Evolutionary conservation across 2,797 vertebrate genomes (phyloP).

Genomic region (Triplophysa yarkandensis): DNA sequence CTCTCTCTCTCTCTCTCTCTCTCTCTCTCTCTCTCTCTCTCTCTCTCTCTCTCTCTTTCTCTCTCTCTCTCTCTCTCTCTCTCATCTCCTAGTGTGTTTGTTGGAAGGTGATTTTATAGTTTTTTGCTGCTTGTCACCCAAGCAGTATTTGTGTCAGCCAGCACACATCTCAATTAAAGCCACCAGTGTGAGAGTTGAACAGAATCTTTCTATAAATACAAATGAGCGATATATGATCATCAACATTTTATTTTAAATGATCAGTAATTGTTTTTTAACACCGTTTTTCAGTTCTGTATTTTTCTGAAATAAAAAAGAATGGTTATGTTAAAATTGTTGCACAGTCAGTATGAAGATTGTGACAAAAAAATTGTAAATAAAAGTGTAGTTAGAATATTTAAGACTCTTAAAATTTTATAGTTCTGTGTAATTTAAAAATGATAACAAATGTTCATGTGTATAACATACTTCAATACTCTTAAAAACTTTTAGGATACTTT

Average conservation of each 20-base stretch:
- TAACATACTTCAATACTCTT: too few species aligned
- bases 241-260: constrained; percentile 27
- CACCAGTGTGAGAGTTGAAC: constrained; percentile 45
- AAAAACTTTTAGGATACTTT: too few species aligned
- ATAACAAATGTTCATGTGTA: not conserved
- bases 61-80: constrained; percentile 10
- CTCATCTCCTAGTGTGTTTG: constrained; percentile 42
- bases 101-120: constrained; percentile 57
- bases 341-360: not conserved
- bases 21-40: constrained; percentile 9
- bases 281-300: constrained; percentile 3
- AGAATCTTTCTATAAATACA: constrained; percentile 26
- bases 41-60: constrained; percentile 11
- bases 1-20: constrained; percentile 10
- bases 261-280: constrained; percentile 26
- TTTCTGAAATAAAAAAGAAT: constrained; percentile 20
- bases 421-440: not conserved
- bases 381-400: too few species aligned
- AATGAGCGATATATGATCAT: constrained; percentile 23
- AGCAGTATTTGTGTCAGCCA: constrained; percentile 53
- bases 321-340: not conserved
- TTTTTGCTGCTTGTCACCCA: constrained; percentile 51
- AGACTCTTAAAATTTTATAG: not conserved
- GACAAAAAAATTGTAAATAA: constrained; percentile 1
- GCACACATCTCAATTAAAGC: constrained; percentile 57